phyloP scores from a whole-genome alignment of 2,113 vertebrate genomes.

The Saccopteryx bilineata region DNA sequence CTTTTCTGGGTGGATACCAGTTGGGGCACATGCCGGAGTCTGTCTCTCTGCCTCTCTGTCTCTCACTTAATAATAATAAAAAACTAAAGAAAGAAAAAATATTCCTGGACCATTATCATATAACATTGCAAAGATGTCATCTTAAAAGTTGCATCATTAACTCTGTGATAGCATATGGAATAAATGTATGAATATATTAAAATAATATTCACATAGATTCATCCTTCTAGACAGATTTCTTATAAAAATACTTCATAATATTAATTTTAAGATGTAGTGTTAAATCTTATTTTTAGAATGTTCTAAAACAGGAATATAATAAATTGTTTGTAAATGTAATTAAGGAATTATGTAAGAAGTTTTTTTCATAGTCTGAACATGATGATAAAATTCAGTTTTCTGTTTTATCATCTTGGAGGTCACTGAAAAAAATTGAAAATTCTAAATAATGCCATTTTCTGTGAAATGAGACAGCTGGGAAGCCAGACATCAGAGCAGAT shows the following conservation, averaged over 20 bases:
- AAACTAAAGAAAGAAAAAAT: no score
- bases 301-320: background rate
- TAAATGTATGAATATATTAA: background rate
- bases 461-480: constrained; percentile 26
- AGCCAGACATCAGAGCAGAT: constrained; percentile 58
- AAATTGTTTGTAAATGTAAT: background rate
- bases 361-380: background rate
- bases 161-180: background rate
- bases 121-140: background rate
- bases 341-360: background rate
- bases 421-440: constrained; percentile 16
- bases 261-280: background rate
- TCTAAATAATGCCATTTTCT: background rate
- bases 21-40: no score
- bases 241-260: background rate
- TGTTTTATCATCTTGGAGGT: constrained; percentile 23
- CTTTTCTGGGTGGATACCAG: no score
- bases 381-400: background rate
- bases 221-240: background rate
- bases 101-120: no score
- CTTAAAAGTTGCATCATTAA: background rate
- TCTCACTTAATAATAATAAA: no score
- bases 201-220: background rate
- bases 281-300: background rate
- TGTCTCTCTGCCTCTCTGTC: no score